Percentiles rank a stretch among this genome's conserved stretches.
Conservation (phyloP, 2,888 invertebrate genomes). For the Apotomis betuletana region DNA sequence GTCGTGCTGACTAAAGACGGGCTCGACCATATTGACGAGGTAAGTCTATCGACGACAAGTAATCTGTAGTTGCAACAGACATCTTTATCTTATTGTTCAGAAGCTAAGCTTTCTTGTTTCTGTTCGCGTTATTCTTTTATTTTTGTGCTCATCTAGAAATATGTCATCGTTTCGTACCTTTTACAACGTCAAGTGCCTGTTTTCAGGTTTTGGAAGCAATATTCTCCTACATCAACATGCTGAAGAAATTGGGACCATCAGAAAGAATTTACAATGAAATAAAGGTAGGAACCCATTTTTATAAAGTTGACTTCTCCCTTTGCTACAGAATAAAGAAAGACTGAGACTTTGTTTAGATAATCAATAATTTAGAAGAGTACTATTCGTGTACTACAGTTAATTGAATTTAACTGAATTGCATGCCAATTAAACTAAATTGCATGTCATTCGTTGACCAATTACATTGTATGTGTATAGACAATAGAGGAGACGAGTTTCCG, state of each 20-base stretch:
- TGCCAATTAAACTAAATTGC: no score
- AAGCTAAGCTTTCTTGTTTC: no score
- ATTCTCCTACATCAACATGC: slow-evolving; percentile 90
- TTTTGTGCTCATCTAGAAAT: not conserved
- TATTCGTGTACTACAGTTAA: no score
- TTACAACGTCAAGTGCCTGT: slow-evolving; percentile 26
- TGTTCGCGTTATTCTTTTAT: no score
- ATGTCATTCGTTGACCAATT: no score
- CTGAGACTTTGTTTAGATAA: no score
- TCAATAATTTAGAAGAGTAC: no score
- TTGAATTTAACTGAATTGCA: no score
- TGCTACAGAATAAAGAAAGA: no score
- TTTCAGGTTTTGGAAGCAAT: slow-evolving; percentile 88
- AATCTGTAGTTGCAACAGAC: no score
- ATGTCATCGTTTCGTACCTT: not conserved
- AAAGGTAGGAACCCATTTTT: slow-evolving; percentile 57
- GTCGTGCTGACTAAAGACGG: slow-evolving; percentile 92
- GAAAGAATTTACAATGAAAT: slow-evolving; percentile 89
- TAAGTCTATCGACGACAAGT: slow-evolving; percentile 42
- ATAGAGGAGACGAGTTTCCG: slow-evolving; percentile 90
- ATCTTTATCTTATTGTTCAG: no score
- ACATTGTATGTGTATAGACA: slow-evolving; percentile 62
- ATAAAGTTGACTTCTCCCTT: not conserved
- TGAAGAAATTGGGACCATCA: slow-evolving; percentile 86
- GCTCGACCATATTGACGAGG: slow-evolving; percentile 86